Conservation (phyloP, 1,140 invertebrate genomes). For the Tigriopus japonicus region DNA sequence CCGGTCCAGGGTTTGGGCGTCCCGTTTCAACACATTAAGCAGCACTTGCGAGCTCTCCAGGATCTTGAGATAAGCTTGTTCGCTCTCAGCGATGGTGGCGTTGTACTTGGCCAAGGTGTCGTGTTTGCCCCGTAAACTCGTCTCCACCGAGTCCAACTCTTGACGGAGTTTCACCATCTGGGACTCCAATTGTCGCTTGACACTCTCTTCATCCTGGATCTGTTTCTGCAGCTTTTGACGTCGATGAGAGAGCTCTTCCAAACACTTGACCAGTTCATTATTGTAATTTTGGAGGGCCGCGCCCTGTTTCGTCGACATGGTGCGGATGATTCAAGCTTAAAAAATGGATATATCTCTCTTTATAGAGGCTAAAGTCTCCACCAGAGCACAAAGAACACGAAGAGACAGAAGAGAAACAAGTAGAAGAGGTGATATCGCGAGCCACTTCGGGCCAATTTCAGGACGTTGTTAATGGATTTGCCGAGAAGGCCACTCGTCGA, state of each 20-base stretch:
- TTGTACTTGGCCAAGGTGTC: slow-evolving; percentile 6
- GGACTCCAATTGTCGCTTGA: slow-evolving; percentile 1
- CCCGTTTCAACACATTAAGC: slow-evolving; percentile 5
- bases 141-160: slow-evolving; percentile 1
- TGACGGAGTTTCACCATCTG: not conserved
- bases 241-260: slow-evolving; percentile 14
- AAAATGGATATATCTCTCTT: too few relatives aligned
- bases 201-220: not conserved
- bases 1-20: not conserved
- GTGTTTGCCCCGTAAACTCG: slow-evolving; percentile 5
- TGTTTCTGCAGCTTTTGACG: slow-evolving; percentile 11
- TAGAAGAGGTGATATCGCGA: slow-evolving; percentile 4
- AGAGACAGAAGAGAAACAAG: slow-evolving; percentile 4
- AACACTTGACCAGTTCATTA: slow-evolving; percentile 15
- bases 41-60: slow-evolving; percentile 13
- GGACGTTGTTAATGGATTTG: not conserved
- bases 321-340: not conserved
- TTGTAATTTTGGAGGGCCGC: slow-evolving; percentile 15
- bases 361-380: too few relatives aligned
- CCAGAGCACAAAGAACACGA: slow-evolving; percentile 8
- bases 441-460: not conserved
- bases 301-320: slow-evolving; percentile 13
- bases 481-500: not conserved
- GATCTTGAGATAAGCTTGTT: slow-evolving; percentile 14
- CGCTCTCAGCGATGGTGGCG: slow-evolving; percentile 7